Base-by-base conservation (phyloP, 2,797 vertebrate genomes). In the Lutjanus argentimaculatus region DNA sequence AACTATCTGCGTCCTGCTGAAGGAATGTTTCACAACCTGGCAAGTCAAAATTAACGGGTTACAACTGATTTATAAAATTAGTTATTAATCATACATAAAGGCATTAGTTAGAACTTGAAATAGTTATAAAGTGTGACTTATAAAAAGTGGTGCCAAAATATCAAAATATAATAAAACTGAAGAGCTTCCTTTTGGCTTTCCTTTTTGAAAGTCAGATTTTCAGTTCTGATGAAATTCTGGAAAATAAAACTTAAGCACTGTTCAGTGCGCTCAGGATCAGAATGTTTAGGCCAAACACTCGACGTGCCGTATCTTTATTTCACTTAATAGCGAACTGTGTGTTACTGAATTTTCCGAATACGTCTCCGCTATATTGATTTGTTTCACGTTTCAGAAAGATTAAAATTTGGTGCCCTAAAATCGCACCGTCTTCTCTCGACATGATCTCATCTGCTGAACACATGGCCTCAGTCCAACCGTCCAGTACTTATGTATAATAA, bases 371-470 rank as follows among this genome's bases (percentile, higher is more conserved):
- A 30, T 53, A 56, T 15, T 15, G 0, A n/a, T 21, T 1, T 0
- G 21, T 59, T 13, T 51, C 0, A 10, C 5, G n/a, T 13, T 79
- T 22, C 0, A 68, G 30, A 46, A 53, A 57, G 7, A 7, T 53
- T 9, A 51, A 22, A 6, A 25, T 45, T 30, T 53, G 11, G 46
- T 74, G 45, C 36, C 17, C 22, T 59, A 30, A 52, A 52, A 16
- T 63, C 19, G 4, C 17, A 13, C 1, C 3, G 58, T 30, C 22
- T 43, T 22, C n/a, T 13, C 22, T 13, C 57, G 49, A 43, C 21
- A 56, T 52, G 49, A 72, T 51, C 42, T 8, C 72, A 86, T 87
- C 75, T 91, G 88, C 25, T 73, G 43, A 79, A 82, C 85, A 91
- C 72, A 82, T 89, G 91, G 78, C 56, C 73, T 36, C 25, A 6